Percentiles rank a stretch among this genome's conserved stretches.
phyloP scores from a whole-genome alignment of 2,113 vertebrate genomes.

The Cairina moschata region DNA sequence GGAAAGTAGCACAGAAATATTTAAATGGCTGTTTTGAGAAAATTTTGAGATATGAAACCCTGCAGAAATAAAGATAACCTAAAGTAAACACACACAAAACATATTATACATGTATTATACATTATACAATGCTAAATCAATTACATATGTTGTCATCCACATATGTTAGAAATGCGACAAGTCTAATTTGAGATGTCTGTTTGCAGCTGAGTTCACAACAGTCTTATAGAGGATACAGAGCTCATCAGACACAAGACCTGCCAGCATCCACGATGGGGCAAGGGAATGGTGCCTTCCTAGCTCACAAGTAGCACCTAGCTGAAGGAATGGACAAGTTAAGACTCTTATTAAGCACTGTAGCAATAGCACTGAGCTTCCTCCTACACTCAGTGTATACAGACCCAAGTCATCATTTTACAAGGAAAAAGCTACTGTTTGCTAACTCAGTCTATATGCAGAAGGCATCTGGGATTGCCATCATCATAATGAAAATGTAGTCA shows the following conservation, averaged over 20 bases:
- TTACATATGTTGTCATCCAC: not conserved
- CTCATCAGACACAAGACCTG: not conserved
- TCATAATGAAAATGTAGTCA: not conserved
- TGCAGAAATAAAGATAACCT: not conserved
- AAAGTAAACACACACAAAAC: not conserved
- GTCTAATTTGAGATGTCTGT: not conserved
- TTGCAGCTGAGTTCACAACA: not conserved
- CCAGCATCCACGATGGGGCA: accelerated
- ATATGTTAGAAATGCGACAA: not conserved
- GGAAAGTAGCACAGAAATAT: not conserved
- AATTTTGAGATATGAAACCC: not conserved
- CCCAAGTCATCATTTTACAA: not conserved
- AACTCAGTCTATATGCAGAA: not conserved
- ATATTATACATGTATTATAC: too few relatives aligned
- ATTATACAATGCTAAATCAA: not conserved
- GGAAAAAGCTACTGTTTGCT: not conserved
- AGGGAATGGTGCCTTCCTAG: not conserved
- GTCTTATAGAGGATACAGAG: not conserved
- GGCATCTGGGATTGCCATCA: not conserved
- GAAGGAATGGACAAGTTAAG: not conserved
- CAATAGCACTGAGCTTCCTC: not conserved
- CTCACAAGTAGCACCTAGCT: accelerated
- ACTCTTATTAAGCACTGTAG: accelerated
- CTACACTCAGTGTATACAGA: not conserved
- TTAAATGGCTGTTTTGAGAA: not conserved